Percentiles rank a stretch among this genome's conserved stretches.
phyloP scores from a whole-genome alignment of 2,888 invertebrate species.

The Drosophila suboccidentalis region DNA sequence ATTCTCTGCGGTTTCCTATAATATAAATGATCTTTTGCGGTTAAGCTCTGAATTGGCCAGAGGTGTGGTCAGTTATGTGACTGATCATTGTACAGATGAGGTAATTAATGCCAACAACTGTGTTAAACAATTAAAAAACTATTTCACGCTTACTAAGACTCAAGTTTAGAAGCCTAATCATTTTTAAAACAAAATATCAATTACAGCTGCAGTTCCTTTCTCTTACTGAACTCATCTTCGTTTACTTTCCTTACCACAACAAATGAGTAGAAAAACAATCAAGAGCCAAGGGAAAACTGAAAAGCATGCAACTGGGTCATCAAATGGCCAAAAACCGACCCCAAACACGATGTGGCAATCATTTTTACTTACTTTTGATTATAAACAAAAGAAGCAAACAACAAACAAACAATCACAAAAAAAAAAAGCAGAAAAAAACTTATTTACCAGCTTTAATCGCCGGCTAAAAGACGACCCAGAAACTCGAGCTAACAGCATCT shows the following conservation, averaged over 20 bases:
- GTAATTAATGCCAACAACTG: constrained; percentile 15
- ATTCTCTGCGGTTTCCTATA: constrained; percentile 56
- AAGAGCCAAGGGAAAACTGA: constrained; percentile 46
- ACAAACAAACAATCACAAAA: constrained; percentile 36
- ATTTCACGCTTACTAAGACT: constrained; percentile 11
- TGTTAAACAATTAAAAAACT: constrained; percentile 12
- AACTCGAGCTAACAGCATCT: constrained; percentile 39
- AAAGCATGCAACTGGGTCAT: constrained; percentile 70
- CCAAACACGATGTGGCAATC: constrained; percentile 77
- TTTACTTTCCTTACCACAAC: constrained; percentile 70
- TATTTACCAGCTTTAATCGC: constrained; percentile 67
- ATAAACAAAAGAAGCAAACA: constrained; percentile 60
- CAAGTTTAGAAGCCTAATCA: not conserved
- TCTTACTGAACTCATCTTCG: constrained; percentile 48
- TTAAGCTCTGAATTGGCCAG: constrained; percentile 16
- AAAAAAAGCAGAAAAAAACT: constrained; percentile 32
- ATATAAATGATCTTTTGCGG: constrained; percentile 50
- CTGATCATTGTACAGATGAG: constrained; percentile 41
- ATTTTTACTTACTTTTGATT: constrained; percentile 81
- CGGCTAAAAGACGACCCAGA: constrained; percentile 67
- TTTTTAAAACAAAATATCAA: not conserved
- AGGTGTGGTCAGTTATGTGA: constrained; percentile 55
- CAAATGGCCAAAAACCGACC: constrained; percentile 53
- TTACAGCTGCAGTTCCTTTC: constrained; percentile 38
- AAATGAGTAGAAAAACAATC: constrained; percentile 6